phyloP scores from a whole-genome alignment of 2,113 vertebrate species.

The Jacana jacana region DNA sequence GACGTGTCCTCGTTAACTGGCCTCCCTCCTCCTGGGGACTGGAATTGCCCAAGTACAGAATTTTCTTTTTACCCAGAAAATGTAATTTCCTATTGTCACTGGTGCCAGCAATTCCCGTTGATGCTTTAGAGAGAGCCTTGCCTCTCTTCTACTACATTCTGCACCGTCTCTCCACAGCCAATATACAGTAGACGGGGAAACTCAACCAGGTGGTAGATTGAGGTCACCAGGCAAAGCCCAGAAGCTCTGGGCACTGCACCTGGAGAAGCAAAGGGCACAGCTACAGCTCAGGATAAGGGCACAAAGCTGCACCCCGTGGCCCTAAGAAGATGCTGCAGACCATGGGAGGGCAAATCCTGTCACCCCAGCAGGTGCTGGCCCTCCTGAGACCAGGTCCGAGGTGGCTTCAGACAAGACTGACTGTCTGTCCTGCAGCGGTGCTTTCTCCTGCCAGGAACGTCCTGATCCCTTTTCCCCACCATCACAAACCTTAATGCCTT shows the following conservation, averaged over 20 bases:
- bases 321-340: neutral
- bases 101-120: neutral
- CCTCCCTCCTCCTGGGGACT: neutral
- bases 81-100: neutral
- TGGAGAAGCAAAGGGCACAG: neutral
- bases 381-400: neutral
- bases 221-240: neutral
- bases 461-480: neutral
- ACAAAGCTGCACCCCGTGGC: fast-evolving
- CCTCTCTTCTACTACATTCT: neutral
- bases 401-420: neutral
- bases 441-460: neutral
- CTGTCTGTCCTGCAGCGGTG: neutral
- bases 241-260: neutral
- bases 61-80: neutral
- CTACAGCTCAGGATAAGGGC: neutral
- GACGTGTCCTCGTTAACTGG: neutral
- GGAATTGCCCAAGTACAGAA: neutral
- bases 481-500: neutral
- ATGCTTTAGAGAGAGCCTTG: neutral
- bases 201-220: neutral
- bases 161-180: neutral
- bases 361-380: neutral
- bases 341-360: neutral
- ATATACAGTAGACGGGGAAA: neutral